phyloP scores from a whole-genome alignment of 2,113 vertebrate species.

The Mohoua ochrocephala region DNA sequence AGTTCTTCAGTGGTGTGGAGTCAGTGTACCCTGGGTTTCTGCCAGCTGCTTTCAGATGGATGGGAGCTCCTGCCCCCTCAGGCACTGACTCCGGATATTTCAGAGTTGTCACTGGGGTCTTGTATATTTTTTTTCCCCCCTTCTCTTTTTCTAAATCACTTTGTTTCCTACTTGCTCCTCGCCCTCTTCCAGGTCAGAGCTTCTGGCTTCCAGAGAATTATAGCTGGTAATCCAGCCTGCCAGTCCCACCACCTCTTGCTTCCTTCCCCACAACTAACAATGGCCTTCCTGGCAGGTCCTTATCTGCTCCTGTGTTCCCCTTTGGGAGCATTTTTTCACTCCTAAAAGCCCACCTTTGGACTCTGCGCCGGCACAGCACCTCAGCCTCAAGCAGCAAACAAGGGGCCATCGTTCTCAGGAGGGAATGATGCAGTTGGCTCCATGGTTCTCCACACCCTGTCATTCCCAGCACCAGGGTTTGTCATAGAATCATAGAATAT shows the following conservation, averaged over 20 bases:
- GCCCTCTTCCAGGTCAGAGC: not conserved
- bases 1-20: not conserved
- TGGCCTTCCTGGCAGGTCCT: not conserved
- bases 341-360: not conserved
- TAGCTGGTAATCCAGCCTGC: not conserved
- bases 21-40: not conserved
- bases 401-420: not conserved
- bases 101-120: not conserved
- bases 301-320: not conserved
- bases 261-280: not conserved
- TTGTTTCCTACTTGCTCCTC: not conserved
- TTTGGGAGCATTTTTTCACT: not conserved
- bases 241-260: not conserved
- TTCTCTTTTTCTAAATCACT: not conserved
- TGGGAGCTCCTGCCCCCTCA: not conserved
- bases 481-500: not conserved
- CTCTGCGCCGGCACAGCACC: not conserved
- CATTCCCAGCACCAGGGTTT: not conserved
- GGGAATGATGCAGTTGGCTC: not conserved
- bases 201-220: not conserved
- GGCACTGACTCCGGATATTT: not conserved
- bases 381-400: not conserved
- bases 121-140: not conserved
- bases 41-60: not conserved
- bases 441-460: not conserved